Evolutionary conservation across 2,797 vertebrate genomes (phyloP).

Genomic region (Sciurus vulgaris): DNA sequence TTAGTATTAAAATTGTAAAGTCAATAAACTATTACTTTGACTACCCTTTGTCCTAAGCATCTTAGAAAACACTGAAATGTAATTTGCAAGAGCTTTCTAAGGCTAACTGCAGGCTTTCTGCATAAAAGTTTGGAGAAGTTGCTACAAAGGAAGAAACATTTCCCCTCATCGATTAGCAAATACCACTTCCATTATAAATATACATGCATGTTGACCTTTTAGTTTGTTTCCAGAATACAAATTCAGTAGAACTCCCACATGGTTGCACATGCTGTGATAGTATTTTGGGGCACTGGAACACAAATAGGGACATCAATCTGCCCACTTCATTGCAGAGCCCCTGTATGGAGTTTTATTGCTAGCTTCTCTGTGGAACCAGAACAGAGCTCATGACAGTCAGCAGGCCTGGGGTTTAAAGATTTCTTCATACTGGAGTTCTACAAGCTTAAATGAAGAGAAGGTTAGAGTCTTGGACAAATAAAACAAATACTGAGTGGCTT

Average conservation of each 20-base stretch:
- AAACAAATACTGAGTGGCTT: constrained; percentile 62
- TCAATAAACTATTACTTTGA: constrained; percentile 22
- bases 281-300: constrained; percentile 61
- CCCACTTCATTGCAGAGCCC: constrained; percentile 18
- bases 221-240: constrained; percentile 70
- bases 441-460: constrained; percentile 66
- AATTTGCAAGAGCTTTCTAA: constrained; percentile 60
- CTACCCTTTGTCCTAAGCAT: background rate
- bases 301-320: constrained; percentile 63
- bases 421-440: constrained; percentile 57
- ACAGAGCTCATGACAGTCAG: constrained; percentile 36
- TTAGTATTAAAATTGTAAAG: constrained; percentile 52
- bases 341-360: constrained; percentile 58
- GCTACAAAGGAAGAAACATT: constrained; percentile 58
- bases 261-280: constrained; percentile 58
- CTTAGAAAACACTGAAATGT: constrained; percentile 57
- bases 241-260: background rate
- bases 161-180: constrained; percentile 62
- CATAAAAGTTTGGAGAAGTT: constrained; percentile 68
- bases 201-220: constrained; percentile 71
- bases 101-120: background rate
- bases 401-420: constrained; percentile 73
- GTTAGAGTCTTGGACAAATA: constrained; percentile 67
- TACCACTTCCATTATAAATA: constrained; percentile 71
- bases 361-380: background rate